These are phyloP conservation scores for Colletes latitarsis DNA, from an alignment of 1,140 invertebrate species.

Conservation along the genomic window DNA sequence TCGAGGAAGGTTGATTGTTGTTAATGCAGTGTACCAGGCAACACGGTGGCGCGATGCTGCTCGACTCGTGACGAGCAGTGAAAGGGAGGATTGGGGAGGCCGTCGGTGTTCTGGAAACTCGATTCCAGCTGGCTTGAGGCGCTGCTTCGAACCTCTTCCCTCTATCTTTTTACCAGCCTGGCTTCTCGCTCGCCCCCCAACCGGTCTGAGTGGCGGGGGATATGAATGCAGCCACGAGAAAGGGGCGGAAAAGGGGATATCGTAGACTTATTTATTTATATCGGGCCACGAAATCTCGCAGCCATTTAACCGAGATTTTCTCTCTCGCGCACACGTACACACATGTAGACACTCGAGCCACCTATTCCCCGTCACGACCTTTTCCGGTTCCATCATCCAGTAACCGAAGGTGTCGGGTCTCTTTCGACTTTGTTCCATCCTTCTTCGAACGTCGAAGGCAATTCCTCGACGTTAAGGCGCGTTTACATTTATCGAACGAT, in stretches of 20 bases:
- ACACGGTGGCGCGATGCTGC: background rate
- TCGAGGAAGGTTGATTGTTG: slow-evolving; percentile 14
- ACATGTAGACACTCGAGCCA: background rate
- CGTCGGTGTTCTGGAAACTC: slow-evolving; percentile 41
- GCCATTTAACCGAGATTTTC: slow-evolving; percentile 52
- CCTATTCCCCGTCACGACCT: slow-evolving; percentile 12
- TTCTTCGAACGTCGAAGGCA: background rate
- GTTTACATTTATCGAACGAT: no score
- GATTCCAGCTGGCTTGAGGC: slow-evolving; percentile 24
- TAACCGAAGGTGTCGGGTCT: background rate
- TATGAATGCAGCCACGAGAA: slow-evolving; percentile 26
- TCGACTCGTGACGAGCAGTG: slow-evolving; percentile 21
- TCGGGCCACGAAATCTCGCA: slow-evolving; percentile 57
- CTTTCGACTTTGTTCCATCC: background rate
- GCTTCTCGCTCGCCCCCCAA: background rate
- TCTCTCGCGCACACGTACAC: background rate
- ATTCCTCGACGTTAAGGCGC: background rate
- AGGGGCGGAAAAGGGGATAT: slow-evolving; percentile 9
- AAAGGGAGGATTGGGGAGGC: slow-evolving; percentile 30
- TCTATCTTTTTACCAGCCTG: background rate
- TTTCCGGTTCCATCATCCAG: background rate
- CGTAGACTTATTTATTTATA: slow-evolving; percentile 60
- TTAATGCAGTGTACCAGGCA: slow-evolving; percentile 18
- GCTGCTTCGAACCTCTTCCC: slow-evolving; percentile 2
- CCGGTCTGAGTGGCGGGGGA: background rate